Base-by-base conservation (phyloP, 64 coral and sea anemone species). In the Montipora capricornis region DNA sequence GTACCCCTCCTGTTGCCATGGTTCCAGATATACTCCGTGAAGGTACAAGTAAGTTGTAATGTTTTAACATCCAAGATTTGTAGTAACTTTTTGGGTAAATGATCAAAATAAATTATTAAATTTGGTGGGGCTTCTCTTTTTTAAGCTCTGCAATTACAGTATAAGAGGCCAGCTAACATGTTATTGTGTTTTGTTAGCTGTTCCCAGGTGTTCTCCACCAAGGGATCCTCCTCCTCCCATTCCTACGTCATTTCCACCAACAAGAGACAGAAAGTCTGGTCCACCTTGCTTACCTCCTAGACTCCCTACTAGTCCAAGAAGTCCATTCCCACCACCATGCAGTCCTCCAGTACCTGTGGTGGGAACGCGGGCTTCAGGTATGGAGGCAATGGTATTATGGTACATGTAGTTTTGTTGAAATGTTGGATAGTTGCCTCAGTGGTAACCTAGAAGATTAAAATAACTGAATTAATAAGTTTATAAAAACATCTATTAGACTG, bases 291-390 rank as follows among this genome's bases (percentile, higher is more conserved):
- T 84, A 49, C 82, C 82, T 15, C 82, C 82, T 44, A 84, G 82
- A 84, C 82, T 61, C 14, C 82, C 82, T 49, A 19, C 37, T 62
- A 84, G 82, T 70, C 82, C 82, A 84, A 84, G 82, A 69, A 62
- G 44, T 48, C 37, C 62, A 49, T 44, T 6, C 15, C 82, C 62
- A 19, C 62, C 62, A n/a, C 12, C 61, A 84, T 26, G 14, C 44
- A 84, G 61, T 46, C 82, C 60, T 47, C 5, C 15, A 16, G 12
- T 8, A 7, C 4, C 60, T n/a, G 17, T 5, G 7, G 61, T 7
- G 46, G 44, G 60, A 70, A 44, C 0, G 17, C 6, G 6, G 15
- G 7, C 19, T 12, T 4, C 62, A 84, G 82, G 82, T 84, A 84
- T 64, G 53, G 37, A 37, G 37, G 6, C 52, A 55, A 55, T 37